phyloP scores from a whole-genome alignment of 2,888 invertebrate genomes.

The Calameuta filiformis region DNA sequence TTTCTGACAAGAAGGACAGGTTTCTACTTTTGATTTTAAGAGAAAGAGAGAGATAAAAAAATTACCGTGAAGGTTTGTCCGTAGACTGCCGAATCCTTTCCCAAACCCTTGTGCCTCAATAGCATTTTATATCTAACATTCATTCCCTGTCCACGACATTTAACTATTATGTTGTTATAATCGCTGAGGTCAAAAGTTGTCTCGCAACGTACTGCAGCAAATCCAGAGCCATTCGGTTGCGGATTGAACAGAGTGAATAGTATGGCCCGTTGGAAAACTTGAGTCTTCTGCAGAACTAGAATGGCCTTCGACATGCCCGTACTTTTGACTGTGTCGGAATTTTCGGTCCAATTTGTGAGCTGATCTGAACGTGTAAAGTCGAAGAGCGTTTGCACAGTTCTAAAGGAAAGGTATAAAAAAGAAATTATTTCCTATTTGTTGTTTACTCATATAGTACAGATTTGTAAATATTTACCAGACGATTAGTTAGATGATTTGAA shows the following conservation, averaged over 20 bases:
- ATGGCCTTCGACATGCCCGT: constrained; percentile 65
- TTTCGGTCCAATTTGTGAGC: constrained; percentile 60
- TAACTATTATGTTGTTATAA: constrained; percentile 51
- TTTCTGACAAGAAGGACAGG: background rate
- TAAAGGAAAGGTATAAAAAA: background rate
- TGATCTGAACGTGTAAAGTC: constrained; percentile 48
- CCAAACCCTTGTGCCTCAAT: constrained; percentile 58
- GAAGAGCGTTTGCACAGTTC: constrained; percentile 38
- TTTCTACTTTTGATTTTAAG: background rate
- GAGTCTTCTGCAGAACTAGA: constrained; percentile 61
- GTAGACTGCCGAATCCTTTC: constrained; percentile 56
- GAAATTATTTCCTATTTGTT: too few species aligned
- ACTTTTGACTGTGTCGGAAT: constrained; percentile 62
- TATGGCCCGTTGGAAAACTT: constrained; percentile 60
- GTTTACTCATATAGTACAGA: too few species aligned
- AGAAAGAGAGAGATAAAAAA: background rate
- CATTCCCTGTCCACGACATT: constrained; percentile 61
- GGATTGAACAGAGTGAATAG: constrained; percentile 66
- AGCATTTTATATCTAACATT: constrained; percentile 63
- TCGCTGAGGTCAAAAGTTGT: constrained; percentile 54
- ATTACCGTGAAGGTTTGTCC: constrained; percentile 61
- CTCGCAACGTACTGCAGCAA: constrained; percentile 60
- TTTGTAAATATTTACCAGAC: too few species aligned
- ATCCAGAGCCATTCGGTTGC: constrained; percentile 65
- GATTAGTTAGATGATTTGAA: too few species aligned